Evolutionary conservation across 2,113 vertebrate genomes (phyloP).

Genomic region (Columba janthina): DNA sequence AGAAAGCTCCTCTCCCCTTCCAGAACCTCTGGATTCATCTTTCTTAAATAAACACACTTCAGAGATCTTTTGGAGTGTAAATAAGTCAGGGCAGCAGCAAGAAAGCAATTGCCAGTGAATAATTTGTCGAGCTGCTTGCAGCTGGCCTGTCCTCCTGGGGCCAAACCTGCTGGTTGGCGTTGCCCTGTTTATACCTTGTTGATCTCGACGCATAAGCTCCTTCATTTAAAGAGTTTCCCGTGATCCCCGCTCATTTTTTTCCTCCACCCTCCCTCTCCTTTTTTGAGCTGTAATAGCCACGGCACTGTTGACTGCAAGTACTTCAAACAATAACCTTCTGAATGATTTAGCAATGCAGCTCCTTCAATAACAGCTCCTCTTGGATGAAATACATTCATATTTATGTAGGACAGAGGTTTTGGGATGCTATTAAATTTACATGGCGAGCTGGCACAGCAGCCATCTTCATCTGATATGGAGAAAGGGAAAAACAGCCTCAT

Average conservation of each 20-base stretch:
- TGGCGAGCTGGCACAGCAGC: background rate
- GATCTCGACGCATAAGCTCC: background rate
- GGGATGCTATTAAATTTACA: constrained; percentile 59
- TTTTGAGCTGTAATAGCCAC: constrained; percentile 23
- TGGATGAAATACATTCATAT: constrained; percentile 2
- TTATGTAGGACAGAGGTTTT: constrained; percentile 42
- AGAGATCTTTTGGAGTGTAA: constrained; percentile 41
- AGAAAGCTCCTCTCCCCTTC: constrained; percentile 3
- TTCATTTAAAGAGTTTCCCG: constrained; percentile 1
- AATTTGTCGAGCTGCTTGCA: background rate
- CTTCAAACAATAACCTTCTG: constrained; percentile 45
- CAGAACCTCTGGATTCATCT: constrained; percentile 30
- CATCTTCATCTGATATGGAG: background rate
- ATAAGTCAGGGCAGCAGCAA: constrained; percentile 48
- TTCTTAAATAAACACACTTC: constrained; percentile 61
- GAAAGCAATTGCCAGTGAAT: constrained; percentile 37
- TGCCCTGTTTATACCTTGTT: background rate
- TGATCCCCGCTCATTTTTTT: background rate
- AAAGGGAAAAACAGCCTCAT: background rate
- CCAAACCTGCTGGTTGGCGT: constrained; percentile 9
- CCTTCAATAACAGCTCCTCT: background rate
- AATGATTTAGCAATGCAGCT: constrained; percentile 43
- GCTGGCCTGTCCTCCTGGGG: background rate
- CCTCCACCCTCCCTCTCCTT: background rate
- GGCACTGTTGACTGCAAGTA: background rate